Evolutionary conservation across 2,797 vertebrate species (phyloP), one percentile per base, ranked within the genome.

Genomic region (Decapterus maruadsi): DNA sequence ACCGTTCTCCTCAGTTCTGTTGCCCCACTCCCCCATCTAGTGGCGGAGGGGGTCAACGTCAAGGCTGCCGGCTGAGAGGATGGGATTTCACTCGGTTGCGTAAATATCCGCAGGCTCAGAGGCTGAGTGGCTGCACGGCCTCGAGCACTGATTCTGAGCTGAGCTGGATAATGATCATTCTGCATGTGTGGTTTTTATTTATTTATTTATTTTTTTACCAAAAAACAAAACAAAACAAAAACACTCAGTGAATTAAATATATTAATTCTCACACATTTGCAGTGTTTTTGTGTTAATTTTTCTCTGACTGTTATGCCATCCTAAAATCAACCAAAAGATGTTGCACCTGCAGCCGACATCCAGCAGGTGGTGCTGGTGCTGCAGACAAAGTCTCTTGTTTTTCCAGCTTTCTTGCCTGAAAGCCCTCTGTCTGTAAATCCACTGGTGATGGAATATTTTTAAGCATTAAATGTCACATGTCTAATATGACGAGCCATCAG

Each of bases 11-110:
- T 26, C 26, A 3, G 13, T 20, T 56, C 22, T 36, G 22, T 29
- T 75, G 81, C 59, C 43, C 67, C 68, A 80, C 67, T 46, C 48
- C 89, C 36, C 91, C 90, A 88, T 81, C 93, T 92, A 92, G 87
- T 19, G 93, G 88, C 0, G 59, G 8, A 29, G 60, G 38, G 26
- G 16, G 46, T 34, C 50, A 42, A 16, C 5, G 36, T 57, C 48
- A 58, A 56, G 42, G 14, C 54, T 56, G 20, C 59, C 6, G 31
- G 6, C 26, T 40, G 13, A 17, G 8, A 16, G 53, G 8, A 22
- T 22, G 38, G 20, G 14, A 14, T 10, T 71, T 38, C 54, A 59
- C 3, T 40, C 34, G 64, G 51, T 75, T 76, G 59, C 64, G 64
- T 71, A 74, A 84, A 87, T 74, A 70, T 78, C 53, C 72, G 31